phyloP scores from a whole-genome alignment of 2,113 vertebrate species.

The Chunga burmeisteri region DNA sequence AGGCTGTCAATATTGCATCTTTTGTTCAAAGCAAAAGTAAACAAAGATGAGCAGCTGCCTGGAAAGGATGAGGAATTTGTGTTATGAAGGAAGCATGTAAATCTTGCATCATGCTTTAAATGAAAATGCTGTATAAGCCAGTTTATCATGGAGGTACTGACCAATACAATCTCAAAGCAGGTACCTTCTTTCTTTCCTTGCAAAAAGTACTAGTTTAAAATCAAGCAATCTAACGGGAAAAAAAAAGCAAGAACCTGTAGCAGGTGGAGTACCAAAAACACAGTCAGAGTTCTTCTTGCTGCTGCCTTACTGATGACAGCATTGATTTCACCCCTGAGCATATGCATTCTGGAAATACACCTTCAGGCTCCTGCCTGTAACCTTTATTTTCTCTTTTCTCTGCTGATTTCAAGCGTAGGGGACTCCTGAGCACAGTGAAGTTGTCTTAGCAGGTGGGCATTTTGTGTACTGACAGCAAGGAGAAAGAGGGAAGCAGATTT shows the following conservation, averaged over 20 bases:
- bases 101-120: background rate
- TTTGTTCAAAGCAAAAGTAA: background rate
- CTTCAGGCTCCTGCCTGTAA: background rate
- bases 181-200: background rate
- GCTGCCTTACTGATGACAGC: background rate
- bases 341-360: background rate
- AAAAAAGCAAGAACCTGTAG: background rate
- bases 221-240: background rate
- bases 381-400: background rate
- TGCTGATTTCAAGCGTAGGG: background rate
- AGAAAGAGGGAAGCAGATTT: background rate
- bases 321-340: background rate
- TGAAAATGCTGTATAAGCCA: background rate
- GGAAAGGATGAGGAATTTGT: background rate
- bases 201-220: background rate
- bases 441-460: background rate
- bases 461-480: background rate
- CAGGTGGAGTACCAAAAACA: background rate
- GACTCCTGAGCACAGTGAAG: background rate
- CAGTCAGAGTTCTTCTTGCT: fast-evolving
- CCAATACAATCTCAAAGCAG: background rate
- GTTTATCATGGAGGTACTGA: background rate
- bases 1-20: background rate
- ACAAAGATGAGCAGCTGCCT: background rate
- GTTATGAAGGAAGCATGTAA: background rate